phyloP scores from a whole-genome alignment of 2,113 vertebrate species.

The Leucopsar rothschildi region DNA sequence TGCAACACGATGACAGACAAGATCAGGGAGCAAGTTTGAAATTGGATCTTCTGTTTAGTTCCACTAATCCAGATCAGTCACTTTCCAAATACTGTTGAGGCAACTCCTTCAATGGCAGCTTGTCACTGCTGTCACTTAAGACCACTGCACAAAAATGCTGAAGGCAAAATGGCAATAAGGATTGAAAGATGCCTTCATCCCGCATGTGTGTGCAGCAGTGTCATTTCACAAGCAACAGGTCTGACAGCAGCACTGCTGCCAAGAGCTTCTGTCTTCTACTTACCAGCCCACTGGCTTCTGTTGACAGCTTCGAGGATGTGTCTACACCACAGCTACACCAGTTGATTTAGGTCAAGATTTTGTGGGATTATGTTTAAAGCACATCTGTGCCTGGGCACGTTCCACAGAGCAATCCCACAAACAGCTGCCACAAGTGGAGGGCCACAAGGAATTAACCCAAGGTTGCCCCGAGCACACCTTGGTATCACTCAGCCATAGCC shows the following conservation, averaged over 20 bases:
- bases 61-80: neutral
- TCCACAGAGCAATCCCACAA: neutral
- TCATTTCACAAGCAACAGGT: constrained; percentile 22
- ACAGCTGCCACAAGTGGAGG: neutral
- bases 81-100: neutral
- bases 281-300: neutral
- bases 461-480: neutral
- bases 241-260: constrained; percentile 30
- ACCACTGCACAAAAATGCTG: neutral
- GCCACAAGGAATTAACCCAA: neutral
- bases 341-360: constrained; percentile 9
- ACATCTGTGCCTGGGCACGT: neutral
- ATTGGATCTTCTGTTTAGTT: neutral
- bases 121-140: neutral
- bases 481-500: neutral
- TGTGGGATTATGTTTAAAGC: neutral
- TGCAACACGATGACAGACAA: neutral
- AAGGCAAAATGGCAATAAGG: neutral
- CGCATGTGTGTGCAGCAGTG: neutral
- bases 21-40: neutral
- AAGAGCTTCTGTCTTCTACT: neutral
- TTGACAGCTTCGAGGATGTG: constrained; percentile 35
- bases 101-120: neutral
- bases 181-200: neutral
- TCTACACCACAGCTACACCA: neutral